Percentiles rank a stretch among this genome's conserved stretches.
phyloP scores from a whole-genome alignment of 64 coral and sea anemone species.

The Pocillopora verrucosa region DNA sequence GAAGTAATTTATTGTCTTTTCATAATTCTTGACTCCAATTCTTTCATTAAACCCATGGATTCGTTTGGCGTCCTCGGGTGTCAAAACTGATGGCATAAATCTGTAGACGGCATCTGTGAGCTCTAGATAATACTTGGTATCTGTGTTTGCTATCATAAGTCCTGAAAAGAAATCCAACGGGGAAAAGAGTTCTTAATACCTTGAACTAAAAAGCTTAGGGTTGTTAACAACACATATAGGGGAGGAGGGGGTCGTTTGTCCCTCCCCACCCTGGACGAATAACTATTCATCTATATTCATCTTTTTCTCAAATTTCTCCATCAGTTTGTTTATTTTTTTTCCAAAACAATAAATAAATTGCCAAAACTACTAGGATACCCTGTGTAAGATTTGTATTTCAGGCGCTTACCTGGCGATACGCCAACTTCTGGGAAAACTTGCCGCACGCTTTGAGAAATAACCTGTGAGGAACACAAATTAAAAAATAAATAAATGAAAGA shows the following conservation, averaged over 20 bases:
- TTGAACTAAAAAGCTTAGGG: too few species aligned
- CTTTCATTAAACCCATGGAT: conserved; percentile 91
- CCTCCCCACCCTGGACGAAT: too few species aligned
- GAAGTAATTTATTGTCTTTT: conserved; percentile 91
- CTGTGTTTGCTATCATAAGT: conserved; percentile 74
- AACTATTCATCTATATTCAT: too few species aligned
- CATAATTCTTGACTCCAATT: conserved; percentile 84
- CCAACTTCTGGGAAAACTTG: conserved; percentile 72
- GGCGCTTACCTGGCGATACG: conserved; percentile 67
- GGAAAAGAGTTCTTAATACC: not conserved
- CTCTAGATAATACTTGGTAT: conserved; percentile 75
- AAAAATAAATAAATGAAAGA: not conserved
- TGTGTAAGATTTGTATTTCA: not conserved
- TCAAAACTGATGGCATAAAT: conserved; percentile 77
- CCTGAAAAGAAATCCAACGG: conserved; percentile 7
- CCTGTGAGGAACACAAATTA: conserved; percentile 35
- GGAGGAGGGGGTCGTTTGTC: too few species aligned
- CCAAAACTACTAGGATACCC: too few species aligned
- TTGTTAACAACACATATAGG: too few species aligned
- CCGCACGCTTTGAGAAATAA: conserved; percentile 69
- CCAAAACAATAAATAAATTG: too few species aligned
- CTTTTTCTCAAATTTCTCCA: too few species aligned
- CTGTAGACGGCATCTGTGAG: conserved; percentile 76
- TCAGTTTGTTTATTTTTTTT: too few species aligned
- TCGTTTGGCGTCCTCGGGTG: conserved; percentile 51